These are phyloP conservation scores for Xenopus petersii DNA, from an alignment of 2,797 vertebrate genomes.

Conservation along the genomic window DNA sequence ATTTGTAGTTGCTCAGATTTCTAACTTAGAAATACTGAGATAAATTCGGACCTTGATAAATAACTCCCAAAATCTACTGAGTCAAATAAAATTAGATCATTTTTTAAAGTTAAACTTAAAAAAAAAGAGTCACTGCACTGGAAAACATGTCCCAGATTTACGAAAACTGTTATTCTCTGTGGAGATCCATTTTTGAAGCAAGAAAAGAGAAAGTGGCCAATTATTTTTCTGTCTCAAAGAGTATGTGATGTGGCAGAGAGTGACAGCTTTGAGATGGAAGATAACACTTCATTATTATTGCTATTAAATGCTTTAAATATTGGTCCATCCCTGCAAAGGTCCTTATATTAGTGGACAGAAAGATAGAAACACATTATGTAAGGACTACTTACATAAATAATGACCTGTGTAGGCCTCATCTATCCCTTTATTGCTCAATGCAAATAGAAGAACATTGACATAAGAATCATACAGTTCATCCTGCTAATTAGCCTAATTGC, in stretches of 20 bases:
- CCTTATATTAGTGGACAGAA: conserved; percentile 1
- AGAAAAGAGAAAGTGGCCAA: conserved; percentile 68
- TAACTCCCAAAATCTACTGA: too few relatives aligned
- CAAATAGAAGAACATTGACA: conserved; percentile 29
- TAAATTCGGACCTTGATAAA: too few relatives aligned
- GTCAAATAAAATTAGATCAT: not conserved
- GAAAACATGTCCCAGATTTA: conserved; percentile 52
- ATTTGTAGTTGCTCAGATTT: too few relatives aligned
- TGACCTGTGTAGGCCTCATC: conserved; percentile 6
- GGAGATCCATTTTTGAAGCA: conserved; percentile 58
- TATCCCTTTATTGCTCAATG: conserved; percentile 19
- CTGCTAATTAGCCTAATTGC: conserved; percentile 46
- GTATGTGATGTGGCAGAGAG: conserved; percentile 73
- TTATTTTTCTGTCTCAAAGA: conserved; percentile 83
- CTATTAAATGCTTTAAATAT: conserved; percentile 55
- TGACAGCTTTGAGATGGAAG: conserved; percentile 67
- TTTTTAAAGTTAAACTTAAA: conserved; percentile 18
- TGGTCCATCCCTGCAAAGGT: conserved; percentile 40
- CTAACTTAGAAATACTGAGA: too few relatives aligned
- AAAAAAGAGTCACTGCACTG: not conserved
- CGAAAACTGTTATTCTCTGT: conserved; percentile 56
- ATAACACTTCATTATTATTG: conserved; percentile 66
- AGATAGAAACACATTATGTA: conserved; percentile 10
- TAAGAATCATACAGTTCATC: conserved; percentile 21
- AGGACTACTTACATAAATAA: conserved; percentile 20